Percentiles rank a stretch among this genome's conserved stretches.
These are phyloP conservation scores for Apostichopus californicus DNA, from an alignment of 35 echinoderm and acorn worm species.

Conservation along the genomic window DNA sequence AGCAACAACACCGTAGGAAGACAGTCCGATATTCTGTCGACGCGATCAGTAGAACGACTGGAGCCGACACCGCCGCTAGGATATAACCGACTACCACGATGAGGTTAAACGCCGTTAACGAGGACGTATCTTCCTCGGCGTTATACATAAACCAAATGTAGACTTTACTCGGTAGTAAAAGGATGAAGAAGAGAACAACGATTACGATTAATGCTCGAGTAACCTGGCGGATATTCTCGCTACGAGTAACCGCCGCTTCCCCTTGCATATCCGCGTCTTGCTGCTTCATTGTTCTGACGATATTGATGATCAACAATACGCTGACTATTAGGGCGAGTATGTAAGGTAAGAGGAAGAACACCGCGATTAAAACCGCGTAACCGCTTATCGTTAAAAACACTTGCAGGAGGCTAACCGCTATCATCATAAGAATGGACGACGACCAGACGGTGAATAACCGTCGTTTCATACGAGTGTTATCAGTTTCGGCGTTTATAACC, in stretches of 20 bases:
- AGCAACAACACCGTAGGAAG: background rate
- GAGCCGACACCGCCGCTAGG: background rate
- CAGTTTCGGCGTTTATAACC: constrained; percentile 30
- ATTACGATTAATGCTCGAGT: background rate
- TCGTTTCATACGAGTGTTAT: constrained; percentile 46
- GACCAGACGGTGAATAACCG: constrained; percentile 36
- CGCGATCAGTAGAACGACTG: background rate
- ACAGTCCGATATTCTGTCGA: background rate
- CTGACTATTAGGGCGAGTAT: constrained; percentile 14
- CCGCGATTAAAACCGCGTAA: background rate
- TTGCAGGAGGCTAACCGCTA: background rate
- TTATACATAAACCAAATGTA: constrained; percentile 31
- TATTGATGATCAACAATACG: background rate
- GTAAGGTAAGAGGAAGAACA: constrained; percentile 14
- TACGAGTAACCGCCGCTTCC: background rate
- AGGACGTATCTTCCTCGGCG: background rate
- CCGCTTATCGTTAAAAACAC: background rate
- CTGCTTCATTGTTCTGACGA: constrained; percentile 1
- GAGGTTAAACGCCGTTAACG: background rate
- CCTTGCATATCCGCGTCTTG: background rate
- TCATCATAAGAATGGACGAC: background rate
- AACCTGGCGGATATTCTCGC: background rate
- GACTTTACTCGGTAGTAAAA: constrained; percentile 24
- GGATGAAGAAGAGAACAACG: background rate
- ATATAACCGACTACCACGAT: constrained; percentile 4